These are phyloP conservation scores for Bhutanitis thaidina DNA, from an alignment of 2,888 invertebrate species.

Conservation along the genomic window DNA sequence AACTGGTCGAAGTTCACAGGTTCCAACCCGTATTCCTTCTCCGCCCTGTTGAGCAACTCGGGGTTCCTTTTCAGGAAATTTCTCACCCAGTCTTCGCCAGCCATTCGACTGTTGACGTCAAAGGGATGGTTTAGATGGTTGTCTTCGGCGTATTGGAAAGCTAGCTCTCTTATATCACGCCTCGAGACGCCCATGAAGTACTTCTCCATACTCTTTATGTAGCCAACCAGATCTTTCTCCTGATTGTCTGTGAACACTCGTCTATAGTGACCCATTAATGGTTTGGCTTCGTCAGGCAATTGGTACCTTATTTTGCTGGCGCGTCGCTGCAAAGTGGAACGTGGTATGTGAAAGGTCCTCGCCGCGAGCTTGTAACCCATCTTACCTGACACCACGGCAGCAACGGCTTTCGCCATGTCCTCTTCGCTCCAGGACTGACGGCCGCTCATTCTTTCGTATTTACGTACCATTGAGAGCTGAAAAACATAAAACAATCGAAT, in stretches of 20 bases:
- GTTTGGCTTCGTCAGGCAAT: constrained; percentile 65
- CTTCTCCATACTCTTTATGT: constrained; percentile 74
- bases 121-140: constrained; percentile 68
- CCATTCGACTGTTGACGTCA: constrained; percentile 70
- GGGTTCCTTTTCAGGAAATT: constrained; percentile 73
- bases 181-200: constrained; percentile 73
- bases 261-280: constrained; percentile 71
- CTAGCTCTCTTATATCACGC: constrained; percentile 69
- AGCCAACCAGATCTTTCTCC: constrained; percentile 70
- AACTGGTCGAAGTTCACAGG: constrained; percentile 76
- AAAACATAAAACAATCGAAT: constrained; percentile 31
- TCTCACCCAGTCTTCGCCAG: constrained; percentile 74
- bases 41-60: constrained; percentile 59
- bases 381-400: constrained; percentile 71
- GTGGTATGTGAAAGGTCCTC: constrained; percentile 70
- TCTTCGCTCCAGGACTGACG: constrained; percentile 75
- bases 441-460: constrained; percentile 76
- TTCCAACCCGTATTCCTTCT: constrained; percentile 59
- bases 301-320: constrained; percentile 72
- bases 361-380: constrained; percentile 76
- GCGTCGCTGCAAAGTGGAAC: constrained; percentile 69
- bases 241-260: constrained; percentile 72
- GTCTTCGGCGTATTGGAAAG: constrained; percentile 73
- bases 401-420: constrained; percentile 74
- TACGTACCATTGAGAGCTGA: constrained; percentile 72